phyloP scores from a whole-genome alignment of 2,888 invertebrate species.

The Pardosa pseudoannulata region DNA sequence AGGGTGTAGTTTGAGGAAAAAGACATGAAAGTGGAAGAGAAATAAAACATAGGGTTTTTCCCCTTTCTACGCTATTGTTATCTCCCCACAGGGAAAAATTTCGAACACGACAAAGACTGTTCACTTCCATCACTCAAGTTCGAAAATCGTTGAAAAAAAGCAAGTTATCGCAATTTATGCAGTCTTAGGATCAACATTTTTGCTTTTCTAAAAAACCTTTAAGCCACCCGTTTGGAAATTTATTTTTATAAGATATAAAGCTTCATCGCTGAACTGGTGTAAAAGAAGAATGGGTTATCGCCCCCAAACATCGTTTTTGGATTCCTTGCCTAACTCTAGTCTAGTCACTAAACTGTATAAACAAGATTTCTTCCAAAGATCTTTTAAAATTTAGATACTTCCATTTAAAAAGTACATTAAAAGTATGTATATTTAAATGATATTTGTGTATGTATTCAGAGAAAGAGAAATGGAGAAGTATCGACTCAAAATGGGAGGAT shows the following conservation, averaged over 20 bases:
- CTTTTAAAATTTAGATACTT: too few relatives aligned
- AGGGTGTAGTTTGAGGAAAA: conserved; percentile 33
- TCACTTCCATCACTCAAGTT: conserved; percentile 45
- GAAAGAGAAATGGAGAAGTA: too few relatives aligned
- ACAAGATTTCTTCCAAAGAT: too few relatives aligned
- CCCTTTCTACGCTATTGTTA: conserved; percentile 42
- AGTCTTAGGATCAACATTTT: conserved; percentile 1
- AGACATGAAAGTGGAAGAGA: conserved; percentile 32
- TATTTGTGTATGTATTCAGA: too few relatives aligned
- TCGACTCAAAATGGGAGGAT: too few relatives aligned
- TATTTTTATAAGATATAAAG: neutral
- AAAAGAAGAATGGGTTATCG: neutral
- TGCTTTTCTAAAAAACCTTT: neutral
- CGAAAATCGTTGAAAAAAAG: conserved; percentile 29
- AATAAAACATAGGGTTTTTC: conserved; percentile 41
- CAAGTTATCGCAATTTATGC: conserved; percentile 35
- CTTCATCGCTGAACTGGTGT: neutral
- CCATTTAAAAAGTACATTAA: too few relatives aligned
- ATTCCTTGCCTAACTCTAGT: too few relatives aligned
- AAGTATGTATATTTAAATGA: too few relatives aligned
- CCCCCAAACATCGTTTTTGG: too few relatives aligned
- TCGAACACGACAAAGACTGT: conserved; percentile 48
- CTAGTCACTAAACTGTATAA: too few relatives aligned
- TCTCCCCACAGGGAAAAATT: conserved; percentile 43
- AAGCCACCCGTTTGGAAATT: neutral